Base-by-base conservation (phyloP, 1,140 invertebrate species). In the Bombus turneri region DNA sequence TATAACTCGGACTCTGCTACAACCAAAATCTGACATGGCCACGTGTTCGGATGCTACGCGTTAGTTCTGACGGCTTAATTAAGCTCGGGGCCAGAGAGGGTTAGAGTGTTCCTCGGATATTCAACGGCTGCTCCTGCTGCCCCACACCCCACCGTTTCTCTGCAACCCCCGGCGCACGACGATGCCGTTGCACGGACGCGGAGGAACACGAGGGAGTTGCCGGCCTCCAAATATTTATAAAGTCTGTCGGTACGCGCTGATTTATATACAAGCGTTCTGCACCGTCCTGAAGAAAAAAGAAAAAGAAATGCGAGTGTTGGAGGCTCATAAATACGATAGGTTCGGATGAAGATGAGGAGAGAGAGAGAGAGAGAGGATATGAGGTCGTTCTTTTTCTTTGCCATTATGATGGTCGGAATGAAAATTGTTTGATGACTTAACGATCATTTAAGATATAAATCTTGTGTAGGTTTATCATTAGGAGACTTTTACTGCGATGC, bases 11-110 rank as follows among this genome's bases (percentile, higher is more conserved):
- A 69, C 78, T 79, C 57, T 71, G 86, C 86, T 87, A 90, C 83
- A 66, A 87, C 81, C 89, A 79, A 91, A 91, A 91, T 90, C 88
- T 90, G 90, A 90, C 90, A 88, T 86, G 86, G 87, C 88, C 89
- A 91, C 86, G 89, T 88, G 90, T 88, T 90, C 87, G 88, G 83
- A 90, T 90, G 89, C 84, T 86, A 76, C 86, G 79, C 86, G 89
- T 88, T 91, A 88, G 89, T 89, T 89, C 88, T 89, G 88, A 89
- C 87, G 90, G 87, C 88, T 91, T 91, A 91, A 91, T 91, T 91
- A 91, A 91, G 89, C 87, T 86, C 57, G 75, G 59, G 62, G 77
- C 83, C 85, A 62, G 81, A 89, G 87, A 89, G 87, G 66, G 85
- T 86, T 85, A 64, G 68, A 74, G 85, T 71, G 68, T 89, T 64